Evolutionary conservation across 2,113 vertebrate genomes (phyloP).

Genomic region (Mola mola): DNA sequence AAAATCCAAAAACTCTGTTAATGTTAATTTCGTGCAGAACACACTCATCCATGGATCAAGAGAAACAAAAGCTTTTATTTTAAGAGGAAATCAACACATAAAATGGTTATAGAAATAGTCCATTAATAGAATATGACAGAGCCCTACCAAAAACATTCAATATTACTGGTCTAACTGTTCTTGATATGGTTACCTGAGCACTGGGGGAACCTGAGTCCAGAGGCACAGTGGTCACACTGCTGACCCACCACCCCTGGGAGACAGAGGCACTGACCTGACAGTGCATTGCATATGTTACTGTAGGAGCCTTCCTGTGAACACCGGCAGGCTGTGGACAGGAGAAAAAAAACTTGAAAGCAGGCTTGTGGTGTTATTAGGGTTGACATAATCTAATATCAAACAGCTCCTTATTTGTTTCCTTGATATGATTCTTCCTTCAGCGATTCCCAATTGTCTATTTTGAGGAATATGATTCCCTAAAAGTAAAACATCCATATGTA

Average conservation of each 20-base stretch:
- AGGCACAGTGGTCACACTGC: slow-evolving; percentile 85
- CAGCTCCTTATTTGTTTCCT: not conserved
- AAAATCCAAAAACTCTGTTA: not conserved
- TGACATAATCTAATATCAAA: not conserved
- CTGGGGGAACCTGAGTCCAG: slow-evolving; percentile 80
- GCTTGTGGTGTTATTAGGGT: not conserved
- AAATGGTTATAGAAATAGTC: no score
- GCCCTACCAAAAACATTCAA: not conserved
- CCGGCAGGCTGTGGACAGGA: slow-evolving; percentile 81
- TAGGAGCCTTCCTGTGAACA: slow-evolving; percentile 84
- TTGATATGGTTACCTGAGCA: slow-evolving; percentile 82
- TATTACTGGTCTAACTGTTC: not conserved
- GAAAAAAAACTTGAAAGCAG: not conserved
- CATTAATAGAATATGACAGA: no score
- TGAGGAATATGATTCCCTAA: slow-evolving; percentile 30
- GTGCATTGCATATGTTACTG: slow-evolving; percentile 71
- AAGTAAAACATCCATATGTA: slow-evolving; percentile 44
- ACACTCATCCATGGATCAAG: no score
- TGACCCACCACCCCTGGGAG: slow-evolving; percentile 79
- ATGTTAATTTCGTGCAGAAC: no score
- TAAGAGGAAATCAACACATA: no score
- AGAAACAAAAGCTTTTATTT: no score
- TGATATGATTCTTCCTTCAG: not conserved
- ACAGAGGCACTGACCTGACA: slow-evolving; percentile 86
- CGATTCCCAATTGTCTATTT: slow-evolving; percentile 46